Conservation (phyloP, 2,113 vertebrate species). For the Chamaea fasciata region DNA sequence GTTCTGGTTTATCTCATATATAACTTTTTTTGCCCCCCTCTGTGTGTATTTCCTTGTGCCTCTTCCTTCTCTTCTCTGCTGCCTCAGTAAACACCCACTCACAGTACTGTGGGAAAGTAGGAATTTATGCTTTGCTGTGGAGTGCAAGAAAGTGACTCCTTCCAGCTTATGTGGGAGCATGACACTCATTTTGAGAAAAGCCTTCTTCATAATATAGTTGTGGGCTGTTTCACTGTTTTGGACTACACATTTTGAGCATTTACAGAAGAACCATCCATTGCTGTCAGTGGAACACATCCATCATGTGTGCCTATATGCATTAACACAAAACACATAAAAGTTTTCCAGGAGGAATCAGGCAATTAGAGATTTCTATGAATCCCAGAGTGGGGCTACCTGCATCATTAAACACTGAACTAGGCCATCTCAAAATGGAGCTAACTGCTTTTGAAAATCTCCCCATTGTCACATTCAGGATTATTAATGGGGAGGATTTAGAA, state of each 20-base stretch:
- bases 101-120: neutral
- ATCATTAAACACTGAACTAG: slow-evolving; percentile 29
- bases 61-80: neutral
- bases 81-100: neutral
- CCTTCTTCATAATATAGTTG: neutral
- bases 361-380: neutral
- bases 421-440: neutral
- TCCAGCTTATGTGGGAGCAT: neutral
- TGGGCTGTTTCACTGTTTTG: neutral
- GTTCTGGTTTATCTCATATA: neutral
- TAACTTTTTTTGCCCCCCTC: neutral
- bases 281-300: neutral
- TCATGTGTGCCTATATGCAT: neutral
- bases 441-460: slow-evolving; percentile 16
- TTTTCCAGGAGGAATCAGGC: neutral
- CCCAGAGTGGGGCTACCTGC: neutral
- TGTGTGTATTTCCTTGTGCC: neutral
- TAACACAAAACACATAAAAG: neutral
- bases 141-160: neutral
- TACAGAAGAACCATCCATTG: neutral
- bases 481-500: neutral
- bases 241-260: neutral
- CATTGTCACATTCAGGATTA: neutral
- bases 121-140: neutral
- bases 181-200: neutral